phyloP scores from a whole-genome alignment of 2,888 invertebrate species.

The Drosophila emarginata region DNA sequence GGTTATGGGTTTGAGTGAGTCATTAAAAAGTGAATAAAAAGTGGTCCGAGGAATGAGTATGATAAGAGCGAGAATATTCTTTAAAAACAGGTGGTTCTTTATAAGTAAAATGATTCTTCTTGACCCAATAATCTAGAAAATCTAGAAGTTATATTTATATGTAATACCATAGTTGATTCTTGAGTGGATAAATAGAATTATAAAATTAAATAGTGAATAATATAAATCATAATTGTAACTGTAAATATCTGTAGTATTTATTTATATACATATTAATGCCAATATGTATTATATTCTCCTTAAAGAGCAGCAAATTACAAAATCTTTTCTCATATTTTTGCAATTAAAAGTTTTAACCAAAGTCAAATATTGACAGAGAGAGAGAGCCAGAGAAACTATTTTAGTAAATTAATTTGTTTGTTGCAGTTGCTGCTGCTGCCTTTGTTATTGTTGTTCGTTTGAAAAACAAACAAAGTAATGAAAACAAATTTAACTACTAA shows the following conservation, averaged over 20 bases:
- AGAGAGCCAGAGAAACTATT: not conserved
- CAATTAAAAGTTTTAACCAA: not conserved
- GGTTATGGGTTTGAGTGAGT: not conserved
- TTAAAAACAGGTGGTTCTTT: not conserved
- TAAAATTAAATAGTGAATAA: too few relatives aligned
- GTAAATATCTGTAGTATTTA: not conserved
- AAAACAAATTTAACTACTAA: slow-evolving; percentile 45
- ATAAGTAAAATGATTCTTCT: not conserved
- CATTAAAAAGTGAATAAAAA: not conserved
- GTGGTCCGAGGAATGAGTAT: not conserved
- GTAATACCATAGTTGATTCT: too few relatives aligned
- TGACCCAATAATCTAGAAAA: too few relatives aligned
- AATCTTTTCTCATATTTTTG: not conserved
- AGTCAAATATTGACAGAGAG: not conserved
- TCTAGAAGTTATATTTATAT: too few relatives aligned
- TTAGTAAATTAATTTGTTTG: slow-evolving; percentile 15
- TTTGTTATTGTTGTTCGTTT: not conserved
- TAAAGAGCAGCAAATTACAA: not conserved
- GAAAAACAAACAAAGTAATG: slow-evolving; percentile 52
- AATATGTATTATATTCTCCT: not conserved
- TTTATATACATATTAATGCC: not conserved
- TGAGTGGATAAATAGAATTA: too few relatives aligned
- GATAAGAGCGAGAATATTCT: not conserved
- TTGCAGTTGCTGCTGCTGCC: not conserved
- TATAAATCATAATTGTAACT: not conserved